phyloP scores from a whole-genome alignment of 2,797 vertebrate species.

The Eurystomus glaucurus region DNA sequence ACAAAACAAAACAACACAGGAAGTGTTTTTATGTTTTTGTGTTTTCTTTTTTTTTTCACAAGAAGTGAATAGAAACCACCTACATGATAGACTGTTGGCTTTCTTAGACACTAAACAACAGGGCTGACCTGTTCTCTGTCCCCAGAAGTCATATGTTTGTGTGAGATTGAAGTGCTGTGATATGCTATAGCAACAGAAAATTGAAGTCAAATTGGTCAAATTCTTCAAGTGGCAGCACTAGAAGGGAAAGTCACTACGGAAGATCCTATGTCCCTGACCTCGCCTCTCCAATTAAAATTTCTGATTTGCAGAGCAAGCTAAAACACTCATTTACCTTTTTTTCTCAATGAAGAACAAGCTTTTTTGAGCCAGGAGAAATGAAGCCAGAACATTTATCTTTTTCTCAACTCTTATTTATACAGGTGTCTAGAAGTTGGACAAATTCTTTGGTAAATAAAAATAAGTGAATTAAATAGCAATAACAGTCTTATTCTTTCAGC shows the following conservation, averaged over 20 bases:
- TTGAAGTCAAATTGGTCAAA: not conserved
- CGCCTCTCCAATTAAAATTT: not conserved
- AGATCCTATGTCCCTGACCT: not conserved
- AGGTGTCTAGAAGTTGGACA: not conserved
- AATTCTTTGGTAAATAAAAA: conserved; percentile 36
- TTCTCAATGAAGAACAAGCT: not conserved
- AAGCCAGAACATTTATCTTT: not conserved
- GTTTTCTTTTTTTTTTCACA: not conserved
- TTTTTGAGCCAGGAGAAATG: conserved; percentile 10
- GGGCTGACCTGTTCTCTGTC: not conserved
- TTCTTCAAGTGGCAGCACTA: not conserved
- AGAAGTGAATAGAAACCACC: not conserved
- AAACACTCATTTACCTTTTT: not conserved
- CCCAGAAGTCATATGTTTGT: not conserved
- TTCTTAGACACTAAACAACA: not conserved
- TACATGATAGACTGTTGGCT: not conserved
- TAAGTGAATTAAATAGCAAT: not conserved
- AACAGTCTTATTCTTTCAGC: not conserved
- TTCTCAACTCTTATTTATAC: not conserved
- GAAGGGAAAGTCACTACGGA: not conserved
- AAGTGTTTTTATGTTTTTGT: not conserved
- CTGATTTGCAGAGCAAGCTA: not conserved
- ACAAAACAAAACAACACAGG: accelerated
- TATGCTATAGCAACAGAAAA: not conserved
- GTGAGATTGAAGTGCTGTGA: not conserved